A percentile compares a stretch with the other conserved stretches of the same genome.
These are phyloP conservation scores for Vireo altiloquus DNA, from an alignment of 2,113 vertebrate species.

Conservation along the genomic window DNA sequence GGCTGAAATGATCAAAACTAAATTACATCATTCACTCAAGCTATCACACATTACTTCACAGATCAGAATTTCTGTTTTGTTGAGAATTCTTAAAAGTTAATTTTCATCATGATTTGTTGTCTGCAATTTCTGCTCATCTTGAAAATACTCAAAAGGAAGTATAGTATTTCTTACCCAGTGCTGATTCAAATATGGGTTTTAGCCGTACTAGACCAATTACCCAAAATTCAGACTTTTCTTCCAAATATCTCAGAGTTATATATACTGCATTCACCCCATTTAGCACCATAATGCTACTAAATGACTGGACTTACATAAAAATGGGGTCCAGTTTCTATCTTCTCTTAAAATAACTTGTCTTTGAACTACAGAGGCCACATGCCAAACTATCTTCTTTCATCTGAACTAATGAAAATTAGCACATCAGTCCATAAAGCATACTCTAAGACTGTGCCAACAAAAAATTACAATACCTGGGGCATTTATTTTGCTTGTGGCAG, in stretches of 20 bases:
- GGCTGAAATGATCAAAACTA: not conserved
- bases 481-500: not conserved
- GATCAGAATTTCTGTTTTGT: not conserved
- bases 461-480: not conserved
- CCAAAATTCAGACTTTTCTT: not conserved
- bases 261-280: not conserved
- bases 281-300: not conserved
- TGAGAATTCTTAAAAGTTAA: not conserved
- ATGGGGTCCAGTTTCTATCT: not conserved
- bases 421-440: not conserved
- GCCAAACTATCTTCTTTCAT: not conserved
- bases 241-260: not conserved
- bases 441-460: not conserved
- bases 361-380: not conserved
- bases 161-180: not conserved
- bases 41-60: not conserved
- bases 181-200: not conserved
- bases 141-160: not conserved
- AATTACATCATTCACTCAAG: not conserved
- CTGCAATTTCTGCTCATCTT: not conserved
- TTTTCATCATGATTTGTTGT: not conserved
- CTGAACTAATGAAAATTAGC: not conserved
- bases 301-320: not conserved
- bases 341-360: not conserved
- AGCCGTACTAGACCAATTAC: not conserved